These are phyloP conservation scores for Lacanobia oleracea DNA, from an alignment of 2,888 invertebrate genomes.

Conservation along the genomic window DNA sequence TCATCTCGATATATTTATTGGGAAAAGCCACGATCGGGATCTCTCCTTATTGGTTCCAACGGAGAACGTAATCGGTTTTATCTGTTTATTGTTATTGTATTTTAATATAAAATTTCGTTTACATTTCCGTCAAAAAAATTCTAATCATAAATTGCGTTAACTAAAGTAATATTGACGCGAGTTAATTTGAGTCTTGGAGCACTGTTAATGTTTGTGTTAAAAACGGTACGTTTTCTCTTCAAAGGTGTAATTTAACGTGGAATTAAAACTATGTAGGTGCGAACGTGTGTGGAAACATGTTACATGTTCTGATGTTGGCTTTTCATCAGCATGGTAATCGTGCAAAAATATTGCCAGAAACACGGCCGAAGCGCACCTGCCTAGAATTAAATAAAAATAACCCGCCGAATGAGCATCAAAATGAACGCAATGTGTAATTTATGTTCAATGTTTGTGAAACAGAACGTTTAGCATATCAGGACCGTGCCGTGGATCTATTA, in stretches of 20 bases:
- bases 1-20: constrained; percentile 89
- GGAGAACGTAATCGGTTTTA: constrained; percentile 78
- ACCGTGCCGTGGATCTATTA: constrained; percentile 55
- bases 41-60: constrained; percentile 82
- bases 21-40: constrained; percentile 82
- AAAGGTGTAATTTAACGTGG: constrained; percentile 76
- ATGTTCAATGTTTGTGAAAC: constrained; percentile 79
- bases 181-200: constrained; percentile 56
- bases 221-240: constrained; percentile 60
- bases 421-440: constrained; percentile 81
- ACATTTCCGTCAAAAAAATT: constrained; percentile 61
- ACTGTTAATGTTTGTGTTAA: constrained; percentile 56
- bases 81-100: constrained; percentile 76
- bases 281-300: constrained; percentile 73
- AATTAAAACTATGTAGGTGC: constrained; percentile 78
- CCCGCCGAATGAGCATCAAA: constrained; percentile 79
- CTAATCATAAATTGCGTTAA: constrained; percentile 57
- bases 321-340: constrained; percentile 90
- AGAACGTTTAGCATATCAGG: constrained; percentile 77
- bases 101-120: constrained; percentile 68
- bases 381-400: constrained; percentile 90
- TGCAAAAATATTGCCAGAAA: constrained; percentile 87
- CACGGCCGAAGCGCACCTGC: constrained; percentile 83
- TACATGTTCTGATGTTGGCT: constrained; percentile 85
- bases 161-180: constrained; percentile 57